These are phyloP conservation scores for Nothoprocta perdicaria DNA, from an alignment of 2,113 vertebrate genomes.

Conservation along the genomic window DNA sequence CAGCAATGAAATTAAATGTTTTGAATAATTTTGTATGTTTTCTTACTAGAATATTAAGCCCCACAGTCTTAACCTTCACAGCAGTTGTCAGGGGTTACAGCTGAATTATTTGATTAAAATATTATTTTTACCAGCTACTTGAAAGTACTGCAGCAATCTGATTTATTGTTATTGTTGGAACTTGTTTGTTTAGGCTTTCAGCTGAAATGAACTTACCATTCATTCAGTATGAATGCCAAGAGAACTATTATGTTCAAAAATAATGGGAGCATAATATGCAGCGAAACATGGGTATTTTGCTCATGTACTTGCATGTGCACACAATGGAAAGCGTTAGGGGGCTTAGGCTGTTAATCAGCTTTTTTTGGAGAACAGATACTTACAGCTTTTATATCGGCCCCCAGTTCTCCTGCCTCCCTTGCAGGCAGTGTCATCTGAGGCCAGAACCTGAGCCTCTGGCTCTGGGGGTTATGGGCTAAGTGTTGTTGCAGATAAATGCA, in stretches of 20 bases:
- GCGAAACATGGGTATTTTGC: not conserved
- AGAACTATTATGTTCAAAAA: not conserved
- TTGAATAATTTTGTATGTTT: slow-evolving; percentile 41
- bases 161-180: not conserved
- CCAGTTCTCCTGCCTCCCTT: fast-evolving
- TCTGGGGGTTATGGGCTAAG: fast-evolving
- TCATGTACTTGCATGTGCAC: fast-evolving
- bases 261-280: not conserved
- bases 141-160: slow-evolving; percentile 1
- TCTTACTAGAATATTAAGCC: not conserved
- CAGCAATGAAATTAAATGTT: not conserved
- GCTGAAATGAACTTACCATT: not conserved
- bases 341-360: not conserved
- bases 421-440: fast-evolving
- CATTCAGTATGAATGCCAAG: not conserved
- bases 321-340: not conserved
- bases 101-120: slow-evolving; percentile 52
- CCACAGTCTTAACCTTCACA: not conserved
- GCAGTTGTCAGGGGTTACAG: not conserved
- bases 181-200: slow-evolving; percentile 24
- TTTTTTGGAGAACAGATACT: not conserved
- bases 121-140: slow-evolving; percentile 23
- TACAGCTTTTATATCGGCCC: not conserved
- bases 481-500: not conserved
- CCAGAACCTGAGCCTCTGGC: not conserved